A percentile compares a stretch with the other conserved stretches of the same genome.
These are phyloP conservation scores for Chironex yamaguchii DNA, from an alignment of 30 jellyfish, hydroid and myxozoan genomes.

Conservation along the genomic window DNA sequence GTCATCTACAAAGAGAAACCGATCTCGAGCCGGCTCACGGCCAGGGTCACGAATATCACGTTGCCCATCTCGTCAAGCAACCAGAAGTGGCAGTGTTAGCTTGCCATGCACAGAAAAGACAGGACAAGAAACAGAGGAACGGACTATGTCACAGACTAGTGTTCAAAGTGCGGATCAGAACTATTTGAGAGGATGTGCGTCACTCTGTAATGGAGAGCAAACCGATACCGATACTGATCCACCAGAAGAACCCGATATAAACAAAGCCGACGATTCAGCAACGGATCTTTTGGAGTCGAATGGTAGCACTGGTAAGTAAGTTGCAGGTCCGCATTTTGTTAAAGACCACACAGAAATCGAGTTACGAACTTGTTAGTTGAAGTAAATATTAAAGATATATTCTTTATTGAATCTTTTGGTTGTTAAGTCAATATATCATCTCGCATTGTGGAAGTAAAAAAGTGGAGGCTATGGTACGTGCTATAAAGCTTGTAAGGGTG, in stretches of 20 bases:
- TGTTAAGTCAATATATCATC: too few relatives aligned
- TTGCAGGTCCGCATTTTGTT: too few relatives aligned
- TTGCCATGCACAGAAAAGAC: background rate
- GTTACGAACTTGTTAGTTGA: too few relatives aligned
- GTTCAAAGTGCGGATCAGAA: background rate
- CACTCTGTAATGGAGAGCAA: background rate
- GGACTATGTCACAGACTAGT: background rate
- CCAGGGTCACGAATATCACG: conserved; percentile 74
- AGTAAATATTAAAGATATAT: too few relatives aligned
- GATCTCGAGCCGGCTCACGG: conserved; percentile 75
- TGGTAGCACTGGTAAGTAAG: background rate
- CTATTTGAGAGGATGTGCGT: background rate
- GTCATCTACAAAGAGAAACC: conserved; percentile 70
- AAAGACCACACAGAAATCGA: too few relatives aligned
- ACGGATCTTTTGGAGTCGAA: background rate
- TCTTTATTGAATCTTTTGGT: too few relatives aligned
- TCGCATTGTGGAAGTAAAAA: too few relatives aligned
- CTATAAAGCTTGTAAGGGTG: too few relatives aligned
- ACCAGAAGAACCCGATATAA: background rate
- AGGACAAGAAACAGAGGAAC: background rate
- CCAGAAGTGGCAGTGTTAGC: background rate
- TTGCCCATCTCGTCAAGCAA: background rate
- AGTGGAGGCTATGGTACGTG: too few relatives aligned
- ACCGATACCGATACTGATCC: background rate
- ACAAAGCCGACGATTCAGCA: background rate